Conservation (phyloP, 2,797 vertebrate species). For the Huso huso region DNA sequence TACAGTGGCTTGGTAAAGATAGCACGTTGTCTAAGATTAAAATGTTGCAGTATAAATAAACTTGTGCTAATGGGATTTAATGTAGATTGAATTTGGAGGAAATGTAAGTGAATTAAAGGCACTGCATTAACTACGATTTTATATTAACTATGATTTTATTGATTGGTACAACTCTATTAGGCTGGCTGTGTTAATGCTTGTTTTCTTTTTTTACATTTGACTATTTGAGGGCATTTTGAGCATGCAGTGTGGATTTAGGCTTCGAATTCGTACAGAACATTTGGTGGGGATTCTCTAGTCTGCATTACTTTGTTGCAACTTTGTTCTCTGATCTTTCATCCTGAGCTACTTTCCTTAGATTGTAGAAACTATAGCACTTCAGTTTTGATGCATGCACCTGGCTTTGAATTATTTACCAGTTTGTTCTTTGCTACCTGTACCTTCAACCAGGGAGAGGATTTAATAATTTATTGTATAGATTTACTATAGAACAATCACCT, state of each 20-base stretch:
- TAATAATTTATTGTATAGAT: slow-evolving; percentile 63
- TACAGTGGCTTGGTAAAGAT: no score
- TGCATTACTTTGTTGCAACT: slow-evolving; percentile 34
- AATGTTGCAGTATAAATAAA: not conserved
- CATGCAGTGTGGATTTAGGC: slow-evolving; percentile 14
- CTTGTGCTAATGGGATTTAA: slow-evolving; percentile 25
- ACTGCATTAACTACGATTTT: slow-evolving; percentile 5
- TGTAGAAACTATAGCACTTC: slow-evolving; percentile 36
- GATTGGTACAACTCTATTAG: slow-evolving; percentile 30
- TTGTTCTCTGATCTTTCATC: slow-evolving; percentile 32
- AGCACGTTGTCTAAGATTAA: no score
- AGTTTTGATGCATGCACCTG: slow-evolving; percentile 26
- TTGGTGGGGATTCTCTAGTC: slow-evolving; percentile 29
- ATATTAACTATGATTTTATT: slow-evolving; percentile 30
- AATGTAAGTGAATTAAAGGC: slow-evolving; percentile 31
- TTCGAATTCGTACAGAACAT: slow-evolving; percentile 28
- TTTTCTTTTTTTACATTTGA: not conserved
- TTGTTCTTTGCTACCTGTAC: slow-evolving; percentile 46
- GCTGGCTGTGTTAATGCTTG: slow-evolving; percentile 11
- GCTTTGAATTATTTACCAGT: slow-evolving; percentile 58
- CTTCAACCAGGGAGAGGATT: slow-evolving; percentile 50
- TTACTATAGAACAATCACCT: slow-evolving; percentile 26
- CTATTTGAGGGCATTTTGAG: slow-evolving; percentile 3
- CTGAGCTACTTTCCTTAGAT: slow-evolving; percentile 42
- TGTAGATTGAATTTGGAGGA: slow-evolving; percentile 30